Evolutionary conservation across 2,797 vertebrate species (phyloP).

Genomic region (Phrynocephalus forsythii): DNA sequence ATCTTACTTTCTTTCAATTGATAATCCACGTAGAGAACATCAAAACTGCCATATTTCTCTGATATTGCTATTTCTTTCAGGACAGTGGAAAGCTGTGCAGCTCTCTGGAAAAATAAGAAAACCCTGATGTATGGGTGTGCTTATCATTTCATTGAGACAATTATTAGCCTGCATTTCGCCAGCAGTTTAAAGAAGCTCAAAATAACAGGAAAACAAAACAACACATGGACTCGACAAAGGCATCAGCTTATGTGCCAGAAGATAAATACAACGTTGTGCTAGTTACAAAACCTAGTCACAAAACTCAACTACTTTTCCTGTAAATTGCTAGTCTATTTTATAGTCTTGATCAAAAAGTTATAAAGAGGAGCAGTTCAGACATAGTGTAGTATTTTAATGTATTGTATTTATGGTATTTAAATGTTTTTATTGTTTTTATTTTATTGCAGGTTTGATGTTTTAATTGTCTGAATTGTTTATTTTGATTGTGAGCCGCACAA

Average conservation of each 20-base stretch:
- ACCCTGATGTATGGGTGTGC: accelerated
- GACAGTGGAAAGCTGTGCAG: constrained; percentile 75
- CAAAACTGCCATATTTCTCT: constrained; percentile 75
- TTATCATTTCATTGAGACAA: background rate
- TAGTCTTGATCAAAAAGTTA: background rate
- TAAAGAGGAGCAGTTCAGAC: too few species aligned
- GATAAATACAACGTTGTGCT: constrained; percentile 11
- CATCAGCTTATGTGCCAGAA: background rate
- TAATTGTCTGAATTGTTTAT: too few species aligned
- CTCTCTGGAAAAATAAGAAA: constrained; percentile 72
- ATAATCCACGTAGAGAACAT: constrained; percentile 78
- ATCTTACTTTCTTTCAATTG: constrained; percentile 78
- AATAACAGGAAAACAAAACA: background rate
- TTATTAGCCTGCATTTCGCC: background rate
- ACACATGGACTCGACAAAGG: background rate
- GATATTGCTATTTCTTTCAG: constrained; percentile 74
- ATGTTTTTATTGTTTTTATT: too few species aligned
- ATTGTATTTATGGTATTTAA: too few species aligned
- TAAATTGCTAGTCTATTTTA: background rate
- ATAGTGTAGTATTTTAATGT: too few species aligned
- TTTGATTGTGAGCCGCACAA: too few species aligned
- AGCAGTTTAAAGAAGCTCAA: background rate
- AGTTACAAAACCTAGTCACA: background rate
- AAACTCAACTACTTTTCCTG: background rate
- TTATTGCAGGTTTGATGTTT: too few species aligned